Conservation (phyloP, 2,113 vertebrate genomes). For the Platysteira castanea region DNA sequence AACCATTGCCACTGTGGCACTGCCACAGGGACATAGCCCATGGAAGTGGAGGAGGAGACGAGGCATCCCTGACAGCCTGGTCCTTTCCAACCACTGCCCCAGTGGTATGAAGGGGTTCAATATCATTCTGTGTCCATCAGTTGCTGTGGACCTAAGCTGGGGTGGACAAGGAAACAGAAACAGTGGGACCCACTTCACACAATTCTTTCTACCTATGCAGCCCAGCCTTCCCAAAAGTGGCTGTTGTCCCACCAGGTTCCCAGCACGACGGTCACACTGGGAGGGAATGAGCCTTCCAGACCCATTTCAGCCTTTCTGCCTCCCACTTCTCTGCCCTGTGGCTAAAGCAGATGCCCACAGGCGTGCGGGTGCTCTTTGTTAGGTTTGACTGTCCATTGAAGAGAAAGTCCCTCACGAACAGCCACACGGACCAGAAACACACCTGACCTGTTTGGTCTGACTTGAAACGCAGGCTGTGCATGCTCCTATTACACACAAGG, state of each 20-base stretch:
- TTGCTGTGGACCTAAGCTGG: not conserved
- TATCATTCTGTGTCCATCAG: not conserved
- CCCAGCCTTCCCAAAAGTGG: not conserved
- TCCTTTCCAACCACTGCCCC: not conserved
- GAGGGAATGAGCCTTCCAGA: not conserved
- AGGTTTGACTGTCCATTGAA: not conserved
- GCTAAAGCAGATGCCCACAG: not conserved
- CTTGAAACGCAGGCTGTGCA: not conserved
- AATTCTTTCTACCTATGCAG: not conserved
- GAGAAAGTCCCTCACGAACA: not conserved
- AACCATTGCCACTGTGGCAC: not conserved
- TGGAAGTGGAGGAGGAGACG: not conserved
- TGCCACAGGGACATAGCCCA: not conserved
- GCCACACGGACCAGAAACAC: not conserved
- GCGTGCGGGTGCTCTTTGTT: not conserved
- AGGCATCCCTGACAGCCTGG: not conserved
- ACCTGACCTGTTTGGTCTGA: not conserved
- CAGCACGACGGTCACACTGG: not conserved
- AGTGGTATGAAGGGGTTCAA: accelerated
- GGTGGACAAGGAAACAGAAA: not conserved
- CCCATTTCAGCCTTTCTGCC: not conserved
- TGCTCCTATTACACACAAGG: not conserved
- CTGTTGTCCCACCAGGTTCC: not conserved
- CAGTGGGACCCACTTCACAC: accelerated
- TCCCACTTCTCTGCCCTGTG: not conserved